Conservation (phyloP, 2,797 vertebrate species). For the Acanthopagrus latus region DNA sequence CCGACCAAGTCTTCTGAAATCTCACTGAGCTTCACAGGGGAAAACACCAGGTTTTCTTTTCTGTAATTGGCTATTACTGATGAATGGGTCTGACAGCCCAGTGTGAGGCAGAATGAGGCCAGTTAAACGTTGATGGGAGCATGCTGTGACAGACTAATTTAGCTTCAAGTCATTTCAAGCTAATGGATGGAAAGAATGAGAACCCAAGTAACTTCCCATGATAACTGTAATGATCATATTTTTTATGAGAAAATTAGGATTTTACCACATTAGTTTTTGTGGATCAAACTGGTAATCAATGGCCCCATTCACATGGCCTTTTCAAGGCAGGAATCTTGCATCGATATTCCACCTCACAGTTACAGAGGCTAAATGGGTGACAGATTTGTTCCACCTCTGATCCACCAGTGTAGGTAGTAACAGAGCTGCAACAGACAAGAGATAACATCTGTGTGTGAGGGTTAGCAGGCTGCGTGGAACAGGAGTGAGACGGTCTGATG, state of each 20-base stretch:
- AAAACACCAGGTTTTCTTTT: slow-evolving; percentile 39
- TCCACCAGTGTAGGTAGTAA: too few species aligned
- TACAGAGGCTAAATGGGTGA: too few species aligned
- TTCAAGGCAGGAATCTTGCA: too few species aligned
- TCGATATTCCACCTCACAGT: too few species aligned
- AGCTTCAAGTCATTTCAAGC: slow-evolving; percentile 19
- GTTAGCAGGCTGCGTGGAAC: too few species aligned
- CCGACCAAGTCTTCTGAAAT: slow-evolving; percentile 27
- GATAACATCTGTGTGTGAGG: too few species aligned
- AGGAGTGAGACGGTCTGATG: too few species aligned
- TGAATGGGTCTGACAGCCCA: slow-evolving; percentile 24
- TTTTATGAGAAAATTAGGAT: background rate
- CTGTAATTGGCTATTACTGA: slow-evolving; percentile 59
- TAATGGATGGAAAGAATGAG: background rate
- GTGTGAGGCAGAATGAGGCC: slow-evolving; percentile 39
- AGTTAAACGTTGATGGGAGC: slow-evolving; percentile 31
- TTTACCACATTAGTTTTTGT: slow-evolving; percentile 1
- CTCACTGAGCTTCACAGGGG: slow-evolving; percentile 41
- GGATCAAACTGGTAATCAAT: background rate
- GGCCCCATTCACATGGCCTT: too few species aligned
- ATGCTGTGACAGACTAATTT: slow-evolving; percentile 42
- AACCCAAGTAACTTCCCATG: background rate
- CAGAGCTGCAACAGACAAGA: too few species aligned
- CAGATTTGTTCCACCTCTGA: too few species aligned
- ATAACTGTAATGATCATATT: background rate